A percentile compares a stretch with the other conserved stretches of the same genome.
Conservation (phyloP, 2,797 vertebrate genomes). For the Odontamblyopus lacepedii region DNA sequence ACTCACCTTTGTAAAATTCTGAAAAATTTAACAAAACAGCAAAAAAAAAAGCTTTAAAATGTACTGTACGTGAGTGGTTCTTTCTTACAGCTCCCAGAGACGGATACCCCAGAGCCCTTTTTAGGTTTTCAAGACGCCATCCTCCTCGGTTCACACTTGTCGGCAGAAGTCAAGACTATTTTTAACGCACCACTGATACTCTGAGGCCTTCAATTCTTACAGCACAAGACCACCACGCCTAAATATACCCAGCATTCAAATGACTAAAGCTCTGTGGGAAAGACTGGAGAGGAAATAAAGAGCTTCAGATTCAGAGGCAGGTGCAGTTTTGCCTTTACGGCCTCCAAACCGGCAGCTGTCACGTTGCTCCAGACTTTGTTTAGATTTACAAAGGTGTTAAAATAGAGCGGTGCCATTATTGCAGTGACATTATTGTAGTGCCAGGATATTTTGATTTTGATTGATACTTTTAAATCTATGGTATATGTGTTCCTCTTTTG, state of each 20-base stretch:
- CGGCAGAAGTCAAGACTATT: constrained; percentile 68
- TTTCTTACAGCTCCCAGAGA: constrained; percentile 20
- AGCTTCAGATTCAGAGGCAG: neutral
- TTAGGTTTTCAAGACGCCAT: constrained; percentile 70
- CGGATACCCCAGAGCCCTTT: constrained; percentile 66
- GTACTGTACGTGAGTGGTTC: neutral
- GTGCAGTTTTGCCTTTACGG: neutral
- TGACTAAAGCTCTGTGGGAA: constrained; percentile 7
- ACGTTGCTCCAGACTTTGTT: neutral
- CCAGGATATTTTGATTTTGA: too few species aligned
- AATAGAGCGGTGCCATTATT: neutral
- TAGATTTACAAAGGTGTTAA: neutral
- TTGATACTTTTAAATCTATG: too few species aligned
- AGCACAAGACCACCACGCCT: constrained; percentile 52
- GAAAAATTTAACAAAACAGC: neutral
- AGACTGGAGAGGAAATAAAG: neutral
- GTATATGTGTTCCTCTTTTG: too few species aligned
- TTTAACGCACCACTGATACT: constrained; percentile 70
- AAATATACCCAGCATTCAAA: constrained; percentile 38
- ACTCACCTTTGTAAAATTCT: constrained; percentile 6
- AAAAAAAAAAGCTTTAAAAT: neutral
- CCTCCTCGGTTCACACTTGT: constrained; percentile 65
- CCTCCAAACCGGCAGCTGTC: neutral
- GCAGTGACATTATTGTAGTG: too few species aligned
- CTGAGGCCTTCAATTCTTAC: constrained; percentile 58